phyloP scores from a whole-genome alignment of 2,888 invertebrate species.

The Epiperipatus broadwayi region DNA sequence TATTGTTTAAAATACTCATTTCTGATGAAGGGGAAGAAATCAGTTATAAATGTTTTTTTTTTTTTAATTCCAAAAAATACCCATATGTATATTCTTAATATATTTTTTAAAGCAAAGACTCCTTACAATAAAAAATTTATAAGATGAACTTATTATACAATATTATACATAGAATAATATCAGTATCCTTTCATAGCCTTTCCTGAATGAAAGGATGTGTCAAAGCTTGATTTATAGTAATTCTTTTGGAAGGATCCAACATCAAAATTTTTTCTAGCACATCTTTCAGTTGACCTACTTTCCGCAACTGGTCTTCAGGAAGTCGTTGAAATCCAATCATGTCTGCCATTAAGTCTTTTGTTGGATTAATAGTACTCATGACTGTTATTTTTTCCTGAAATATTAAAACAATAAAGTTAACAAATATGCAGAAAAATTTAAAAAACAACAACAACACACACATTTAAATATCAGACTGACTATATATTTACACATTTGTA shows the following conservation, averaged over 20 bases:
- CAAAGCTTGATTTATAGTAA: conserved; percentile 80
- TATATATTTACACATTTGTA: neutral
- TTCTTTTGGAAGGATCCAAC: conserved; percentile 74
- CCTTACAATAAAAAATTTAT: no score
- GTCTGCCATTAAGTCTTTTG: conserved; percentile 66
- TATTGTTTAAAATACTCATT: no score
- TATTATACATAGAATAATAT: no score
- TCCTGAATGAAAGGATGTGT: conserved; percentile 90
- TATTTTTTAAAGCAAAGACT: no score
- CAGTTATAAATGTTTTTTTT: no score
- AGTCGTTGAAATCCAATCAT: conserved; percentile 69
- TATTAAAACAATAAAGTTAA: no score
- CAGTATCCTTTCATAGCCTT: no score
- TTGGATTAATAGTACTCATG: conserved; percentile 57
- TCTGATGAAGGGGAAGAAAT: no score
- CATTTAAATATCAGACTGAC: neutral
- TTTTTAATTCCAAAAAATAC: no score
- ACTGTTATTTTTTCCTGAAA: conserved; percentile 91
- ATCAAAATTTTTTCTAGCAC: conserved; percentile 74
- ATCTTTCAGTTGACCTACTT: conserved; percentile 67
- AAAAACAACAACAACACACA: no score
- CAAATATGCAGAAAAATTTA: neutral
- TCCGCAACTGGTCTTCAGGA: conserved; percentile 68
- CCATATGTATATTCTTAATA: no score
- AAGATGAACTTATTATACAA: no score